Percentiles rank a stretch among this genome's conserved stretches.
These are phyloP conservation scores for Grallaria varia DNA, from an alignment of 2,113 vertebrate genomes.

Conservation along the genomic window DNA sequence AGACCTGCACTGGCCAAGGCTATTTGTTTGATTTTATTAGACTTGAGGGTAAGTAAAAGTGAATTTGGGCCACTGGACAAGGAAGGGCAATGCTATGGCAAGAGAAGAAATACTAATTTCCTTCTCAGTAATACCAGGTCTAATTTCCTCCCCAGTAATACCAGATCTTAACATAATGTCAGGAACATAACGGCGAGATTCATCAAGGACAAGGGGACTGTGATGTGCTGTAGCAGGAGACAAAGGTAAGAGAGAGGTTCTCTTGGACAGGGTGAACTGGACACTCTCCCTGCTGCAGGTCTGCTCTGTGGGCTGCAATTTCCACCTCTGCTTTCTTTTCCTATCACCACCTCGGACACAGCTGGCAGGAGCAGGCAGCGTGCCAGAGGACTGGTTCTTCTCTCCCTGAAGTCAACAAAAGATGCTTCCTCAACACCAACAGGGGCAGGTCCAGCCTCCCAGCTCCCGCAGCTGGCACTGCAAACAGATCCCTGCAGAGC, in stretches of 20 bases:
- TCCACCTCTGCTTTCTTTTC: not conserved
- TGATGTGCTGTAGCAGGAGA: not conserved
- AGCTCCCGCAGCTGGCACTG: not conserved
- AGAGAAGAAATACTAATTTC: not conserved
- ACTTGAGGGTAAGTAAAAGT: not conserved
- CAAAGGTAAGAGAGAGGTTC: not conserved
- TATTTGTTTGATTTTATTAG: not conserved
- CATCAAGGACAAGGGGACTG: not conserved
- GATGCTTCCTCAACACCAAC: not conserved
- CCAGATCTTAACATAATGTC: not conserved
- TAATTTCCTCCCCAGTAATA: not conserved
- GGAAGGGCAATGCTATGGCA: not conserved
- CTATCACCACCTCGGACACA: not conserved
- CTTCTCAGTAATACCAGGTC: not conserved
- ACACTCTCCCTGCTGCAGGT: not conserved
- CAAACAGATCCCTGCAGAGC: not conserved
- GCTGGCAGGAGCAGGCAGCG: not conserved
- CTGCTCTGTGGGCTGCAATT: not conserved
- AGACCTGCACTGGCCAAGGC: not conserved
- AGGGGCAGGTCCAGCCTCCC: not conserved
- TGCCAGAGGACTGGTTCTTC: not conserved
- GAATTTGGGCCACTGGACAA: not conserved
- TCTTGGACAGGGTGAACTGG: not conserved
- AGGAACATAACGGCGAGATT: not conserved
- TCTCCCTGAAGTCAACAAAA: not conserved